phyloP scores from a whole-genome alignment of 64 coral and sea anemone genomes.

The Pocillopora damicornis region DNA sequence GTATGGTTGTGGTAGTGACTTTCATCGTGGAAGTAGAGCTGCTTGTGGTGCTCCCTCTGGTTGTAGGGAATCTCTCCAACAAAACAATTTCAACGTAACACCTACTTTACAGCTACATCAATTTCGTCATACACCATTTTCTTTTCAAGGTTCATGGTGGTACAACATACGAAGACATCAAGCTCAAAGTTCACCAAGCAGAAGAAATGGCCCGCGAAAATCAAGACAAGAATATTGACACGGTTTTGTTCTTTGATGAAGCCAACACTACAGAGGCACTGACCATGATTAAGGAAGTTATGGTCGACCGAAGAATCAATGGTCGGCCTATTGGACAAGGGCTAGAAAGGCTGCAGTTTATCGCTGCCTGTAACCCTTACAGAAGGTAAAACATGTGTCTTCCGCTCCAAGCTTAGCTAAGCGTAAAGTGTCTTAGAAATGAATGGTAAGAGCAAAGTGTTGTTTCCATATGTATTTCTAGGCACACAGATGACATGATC shows the following conservation, averaged over 20 bases:
- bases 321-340: constrained; percentile 56
- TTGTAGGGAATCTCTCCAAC: too few species aligned
- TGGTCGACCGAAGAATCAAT: constrained; percentile 70
- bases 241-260: constrained; percentile 78
- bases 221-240: constrained; percentile 58
- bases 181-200: constrained; percentile 57
- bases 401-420: not conserved
- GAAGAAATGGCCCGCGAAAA: constrained; percentile 67
- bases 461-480: not conserved
- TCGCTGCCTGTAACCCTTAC: constrained; percentile 83
- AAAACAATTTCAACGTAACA: too few species aligned
- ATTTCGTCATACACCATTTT: too few species aligned
- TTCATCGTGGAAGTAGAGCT: too few species aligned
- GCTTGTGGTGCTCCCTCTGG: too few species aligned
- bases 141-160: constrained; percentile 55
- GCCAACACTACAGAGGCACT: constrained; percentile 82
- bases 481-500: constrained; percentile 95
- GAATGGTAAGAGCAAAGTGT: too few species aligned
- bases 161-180: too few species aligned
- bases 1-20: too few species aligned
- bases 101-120: too few species aligned
- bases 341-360: constrained; percentile 65
- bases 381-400: constrained; percentile 22
- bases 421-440: too few species aligned
- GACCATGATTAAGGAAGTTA: constrained; percentile 87